Conservation (phyloP, 2,797 vertebrate genomes). For the Ambastaia sidthimunki region DNA sequence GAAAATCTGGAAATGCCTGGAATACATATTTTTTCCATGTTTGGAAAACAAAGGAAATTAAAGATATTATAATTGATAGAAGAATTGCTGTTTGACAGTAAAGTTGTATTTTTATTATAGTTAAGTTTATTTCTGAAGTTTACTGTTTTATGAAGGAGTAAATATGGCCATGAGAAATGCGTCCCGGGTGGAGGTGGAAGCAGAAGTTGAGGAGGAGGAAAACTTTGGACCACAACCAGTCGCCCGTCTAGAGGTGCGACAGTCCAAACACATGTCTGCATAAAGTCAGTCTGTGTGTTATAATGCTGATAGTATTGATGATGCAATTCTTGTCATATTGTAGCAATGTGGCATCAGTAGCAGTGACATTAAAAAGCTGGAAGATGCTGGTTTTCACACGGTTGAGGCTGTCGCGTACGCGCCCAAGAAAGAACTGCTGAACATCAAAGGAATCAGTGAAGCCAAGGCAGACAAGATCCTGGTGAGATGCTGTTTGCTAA, state of each 20-base stretch:
- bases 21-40: not conserved
- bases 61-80: too few relatives aligned
- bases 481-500: constrained; percentile 73
- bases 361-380: constrained; percentile 94
- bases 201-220: constrained; percentile 87
- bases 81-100: too few relatives aligned
- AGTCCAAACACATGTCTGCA: not conserved
- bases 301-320: not conserved
- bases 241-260: constrained; percentile 83
- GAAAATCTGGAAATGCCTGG: not conserved
- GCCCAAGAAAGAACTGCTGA: constrained; percentile 94
- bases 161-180: constrained; percentile 83
- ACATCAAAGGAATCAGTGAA: constrained; percentile 97
- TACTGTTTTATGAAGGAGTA: constrained; percentile 1
- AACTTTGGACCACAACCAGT: constrained; percentile 91
- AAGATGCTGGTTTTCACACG: constrained; percentile 96
- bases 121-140: not conserved
- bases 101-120: not conserved
- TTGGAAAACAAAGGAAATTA: not conserved
- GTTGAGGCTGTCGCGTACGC: constrained; percentile 96
- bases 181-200: constrained; percentile 78
- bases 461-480: constrained; percentile 96
- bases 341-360: constrained; percentile 94
- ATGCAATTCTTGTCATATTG: not conserved
- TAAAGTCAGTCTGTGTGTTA: not conserved